A percentile compares a stretch with the other conserved stretches of the same genome.
Evolutionary conservation across 2,888 invertebrate genomes (phyloP).

Genomic region (Chironomus tentans): DNA sequence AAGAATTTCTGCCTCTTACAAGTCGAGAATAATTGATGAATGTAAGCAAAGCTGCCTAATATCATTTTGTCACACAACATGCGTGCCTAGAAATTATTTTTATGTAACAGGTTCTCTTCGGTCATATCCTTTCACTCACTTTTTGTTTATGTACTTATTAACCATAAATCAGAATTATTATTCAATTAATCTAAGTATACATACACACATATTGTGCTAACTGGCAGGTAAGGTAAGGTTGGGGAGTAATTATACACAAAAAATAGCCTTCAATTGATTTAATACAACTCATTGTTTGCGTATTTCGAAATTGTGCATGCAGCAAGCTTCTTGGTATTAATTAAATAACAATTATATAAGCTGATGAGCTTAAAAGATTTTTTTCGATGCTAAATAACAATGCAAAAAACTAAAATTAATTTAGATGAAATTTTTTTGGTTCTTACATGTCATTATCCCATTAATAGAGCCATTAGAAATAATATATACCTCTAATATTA

Average conservation of each 20-base stretch:
- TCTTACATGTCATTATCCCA: no score
- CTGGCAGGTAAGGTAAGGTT: not conserved
- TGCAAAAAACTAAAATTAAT: no score
- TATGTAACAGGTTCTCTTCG: not conserved
- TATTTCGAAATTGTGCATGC: not conserved
- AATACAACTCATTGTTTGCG: not conserved
- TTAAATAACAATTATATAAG: no score
- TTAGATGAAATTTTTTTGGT: no score
- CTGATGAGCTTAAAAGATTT: no score
- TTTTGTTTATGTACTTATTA: not conserved
- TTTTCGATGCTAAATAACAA: no score
- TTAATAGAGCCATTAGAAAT: no score
- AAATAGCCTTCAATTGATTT: not conserved
- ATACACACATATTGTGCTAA: no score
- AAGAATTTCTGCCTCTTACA: not conserved
- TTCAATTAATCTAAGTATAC: conserved; percentile 1
- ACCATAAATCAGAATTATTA: conserved; percentile 6
- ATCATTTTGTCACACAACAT: conserved; percentile 4
- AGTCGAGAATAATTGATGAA: not conserved
- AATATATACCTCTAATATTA: no score
- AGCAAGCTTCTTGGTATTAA: no score
- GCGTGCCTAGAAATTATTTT: not conserved
- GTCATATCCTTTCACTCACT: not conserved
- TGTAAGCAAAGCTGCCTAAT: not conserved
- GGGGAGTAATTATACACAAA: not conserved